Base-by-base conservation (phyloP, 2,113 vertebrate species). In the Pangasianodon gigas region DNA sequence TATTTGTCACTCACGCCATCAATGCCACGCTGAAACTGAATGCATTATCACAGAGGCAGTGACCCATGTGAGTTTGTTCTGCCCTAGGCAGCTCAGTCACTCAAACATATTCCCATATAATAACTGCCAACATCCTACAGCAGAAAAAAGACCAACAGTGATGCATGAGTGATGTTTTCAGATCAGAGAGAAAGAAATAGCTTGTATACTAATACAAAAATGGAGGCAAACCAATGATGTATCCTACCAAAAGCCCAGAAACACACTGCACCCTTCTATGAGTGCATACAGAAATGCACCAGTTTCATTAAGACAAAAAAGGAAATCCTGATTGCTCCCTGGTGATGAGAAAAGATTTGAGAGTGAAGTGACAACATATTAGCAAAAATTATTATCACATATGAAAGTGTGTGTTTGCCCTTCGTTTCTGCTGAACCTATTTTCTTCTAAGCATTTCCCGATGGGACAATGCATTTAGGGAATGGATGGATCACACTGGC, bases 1-100 rank as follows among this genome's bases (percentile, higher is more conserved):
- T 88, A 92, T 92, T 91, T 92, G 90, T 92, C 91, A 91, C 80
- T 92, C 88, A 90, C 16, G 13, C 71, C 41, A 85, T 84, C 87
- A 89, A 81, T 67, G 90, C 89, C 91, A 86, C 26, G 60, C 88
- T 79, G 77, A 89, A 89, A 88, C 29, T 2, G 87, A 92, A 89
- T 86, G 75, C 86, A 90, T 88, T 87, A 91, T 62, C 77, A 65
- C 0, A 8, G 83, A 87, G 44, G 54, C 67, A 60, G 71, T 71
- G 77, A 89, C 91, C 89, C 86, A 81, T 71, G 77, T 46, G 69
- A 87, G 80, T 46, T 65, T 88, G 41, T 37, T 29, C 48, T 54
- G 86, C 69, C 85, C 77, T 71, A 65, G 67, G 60, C 29, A 67
- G 86, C 84, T 85, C 77, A 71, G 67, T 81, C 88, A 84, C 71